Percentiles rank a stretch among this genome's conserved stretches.
Conservation (phyloP, 2,888 invertebrate species). For the Steinernema hermaphroditum region DNA sequence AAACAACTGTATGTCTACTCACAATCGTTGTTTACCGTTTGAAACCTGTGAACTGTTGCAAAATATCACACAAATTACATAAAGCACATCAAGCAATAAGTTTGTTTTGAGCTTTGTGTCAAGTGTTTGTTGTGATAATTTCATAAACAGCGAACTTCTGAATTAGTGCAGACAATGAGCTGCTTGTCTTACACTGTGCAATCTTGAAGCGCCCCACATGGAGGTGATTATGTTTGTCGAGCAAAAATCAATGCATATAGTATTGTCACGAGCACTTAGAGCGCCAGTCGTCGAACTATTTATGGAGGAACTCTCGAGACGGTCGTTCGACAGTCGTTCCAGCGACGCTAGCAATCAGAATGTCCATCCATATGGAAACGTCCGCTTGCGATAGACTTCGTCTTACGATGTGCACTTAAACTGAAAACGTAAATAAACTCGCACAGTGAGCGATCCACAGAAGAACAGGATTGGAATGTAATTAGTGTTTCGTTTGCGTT, state of each 20-base stretch:
- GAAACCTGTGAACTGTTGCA: too few relatives aligned
- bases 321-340: neutral
- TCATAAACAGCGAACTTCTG: too few relatives aligned
- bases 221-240: constrained; percentile 2
- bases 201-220: too few relatives aligned
- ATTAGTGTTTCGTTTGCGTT: neutral
- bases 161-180: too few relatives aligned
- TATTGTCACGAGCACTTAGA: neutral
- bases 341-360: neutral
- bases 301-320: neutral
- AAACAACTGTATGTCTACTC: too few relatives aligned
- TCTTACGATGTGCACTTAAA: neutral
- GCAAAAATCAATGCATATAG: constrained; percentile 24
- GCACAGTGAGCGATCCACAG: neutral
- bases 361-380: neutral
- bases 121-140: too few relatives aligned
- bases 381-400: neutral
- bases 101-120: too few relatives aligned
- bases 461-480: neutral
- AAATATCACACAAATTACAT: too few relatives aligned
- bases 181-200: too few relatives aligned
- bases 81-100: too few relatives aligned
- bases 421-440: neutral
- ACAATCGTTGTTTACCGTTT: too few relatives aligned
- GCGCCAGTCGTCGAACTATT: neutral